Evolutionary conservation across 1,140 invertebrate genomes (phyloP).

Genomic region (Hyphantria cunea): DNA sequence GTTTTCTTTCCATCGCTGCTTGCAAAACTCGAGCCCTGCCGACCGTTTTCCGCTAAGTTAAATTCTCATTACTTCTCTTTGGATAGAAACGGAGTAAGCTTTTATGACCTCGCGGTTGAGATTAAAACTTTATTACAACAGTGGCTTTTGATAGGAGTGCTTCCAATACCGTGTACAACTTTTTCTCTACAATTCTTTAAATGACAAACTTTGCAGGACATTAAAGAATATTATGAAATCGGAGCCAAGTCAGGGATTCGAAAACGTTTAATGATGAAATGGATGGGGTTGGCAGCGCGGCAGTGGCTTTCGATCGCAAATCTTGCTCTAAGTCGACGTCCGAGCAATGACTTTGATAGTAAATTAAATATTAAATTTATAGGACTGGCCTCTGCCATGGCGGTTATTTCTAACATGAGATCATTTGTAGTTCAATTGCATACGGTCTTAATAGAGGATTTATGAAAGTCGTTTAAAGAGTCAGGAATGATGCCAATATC

Average conservation of each 20-base stretch:
- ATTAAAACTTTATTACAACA: slow-evolving; percentile 70
- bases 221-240: slow-evolving; percentile 52
- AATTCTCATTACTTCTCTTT: slow-evolving; percentile 75
- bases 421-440: slow-evolving; percentile 56
- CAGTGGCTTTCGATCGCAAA: slow-evolving; percentile 66
- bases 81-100: slow-evolving; percentile 63
- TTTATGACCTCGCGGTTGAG: slow-evolving; percentile 58
- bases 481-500: slow-evolving; percentile 20
- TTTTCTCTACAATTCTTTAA: slow-evolving; percentile 59
- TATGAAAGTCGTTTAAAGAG: slow-evolving; percentile 41
- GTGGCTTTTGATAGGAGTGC: slow-evolving; percentile 61
- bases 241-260: slow-evolving; percentile 48
- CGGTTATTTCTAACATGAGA: slow-evolving; percentile 38
- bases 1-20: slow-evolving; percentile 58
- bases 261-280: slow-evolving; percentile 70
- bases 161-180: slow-evolving; percentile 45
- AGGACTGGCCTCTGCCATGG: slow-evolving; percentile 31
- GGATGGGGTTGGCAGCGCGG: slow-evolving; percentile 44
- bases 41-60: slow-evolving; percentile 74
- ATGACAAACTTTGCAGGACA: slow-evolving; percentile 59
- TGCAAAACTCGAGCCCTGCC: slow-evolving; percentile 45
- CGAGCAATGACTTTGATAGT: slow-evolving; percentile 59
- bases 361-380: slow-evolving; percentile 73
- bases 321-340: slow-evolving; percentile 60
- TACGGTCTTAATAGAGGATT: slow-evolving; percentile 61